Base-by-base conservation (phyloP, 2,797 vertebrate species). In the Craterocephalus amniculus region DNA sequence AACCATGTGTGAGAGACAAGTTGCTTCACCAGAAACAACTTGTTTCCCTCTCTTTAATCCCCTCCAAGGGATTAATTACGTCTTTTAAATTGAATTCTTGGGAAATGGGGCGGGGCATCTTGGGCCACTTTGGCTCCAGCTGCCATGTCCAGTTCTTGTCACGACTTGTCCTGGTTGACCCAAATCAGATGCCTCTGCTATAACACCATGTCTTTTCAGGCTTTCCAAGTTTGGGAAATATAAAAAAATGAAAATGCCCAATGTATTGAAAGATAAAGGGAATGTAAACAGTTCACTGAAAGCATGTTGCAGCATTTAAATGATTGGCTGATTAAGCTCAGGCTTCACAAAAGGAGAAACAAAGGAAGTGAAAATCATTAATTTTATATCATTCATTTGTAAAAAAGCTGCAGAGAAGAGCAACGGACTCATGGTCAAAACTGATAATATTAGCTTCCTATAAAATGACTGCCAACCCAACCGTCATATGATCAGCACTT, bases 121-220 rank as follows among this genome's bases (percentile, higher is more conserved):
- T 27, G 54, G 36, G 57, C 57, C 75, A 54, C 61, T 43, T 34
- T 54, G 34, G 36, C 51, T 58, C 11, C 45, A 59, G 38, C 58
- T 70, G 62, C 66, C 58, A 68, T 77, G 66, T 78, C 59, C 38
- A 48, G 20, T 32, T n/a, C 26, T 62, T 54, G 32, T 65, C 36
- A 20, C 27, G 26, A 43, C 36, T 31, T 49, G 52, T 61, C 24
- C 31, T 27, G 54, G 31, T 51, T 34, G 26, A 36, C 12, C 66
- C 1, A 3, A 65, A 48, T 78, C 66, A 58, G 58, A 58, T 70
- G 58, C 79, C 63, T 40, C 24, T 1, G 55, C 20, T 2, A 55
- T 55, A 45, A 57, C 35, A 68, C 26, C n/a, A 62, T 3, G 7
- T 64, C 14, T 59, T 60, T 38, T 1, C 49, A 73, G 51, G 49